These are phyloP conservation scores for Pentamera pediparva DNA, from an alignment of 53 echinoderm and acorn worm species.

Conservation along the genomic window DNA sequence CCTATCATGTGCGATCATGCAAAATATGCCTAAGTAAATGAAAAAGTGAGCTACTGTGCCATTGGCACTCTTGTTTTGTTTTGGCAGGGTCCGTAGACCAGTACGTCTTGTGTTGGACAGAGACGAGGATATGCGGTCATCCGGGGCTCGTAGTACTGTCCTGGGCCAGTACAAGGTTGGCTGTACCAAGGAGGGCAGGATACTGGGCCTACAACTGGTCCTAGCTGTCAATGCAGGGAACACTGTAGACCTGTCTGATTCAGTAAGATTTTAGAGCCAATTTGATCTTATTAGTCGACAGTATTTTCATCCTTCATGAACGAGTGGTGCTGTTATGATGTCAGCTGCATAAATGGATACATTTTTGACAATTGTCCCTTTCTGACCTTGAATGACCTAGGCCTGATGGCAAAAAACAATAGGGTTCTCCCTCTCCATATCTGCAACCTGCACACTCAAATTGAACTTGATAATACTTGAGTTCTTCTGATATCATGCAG, in stretches of 20 bases:
- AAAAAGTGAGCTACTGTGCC: not conserved
- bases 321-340: not conserved
- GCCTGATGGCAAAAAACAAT: no score
- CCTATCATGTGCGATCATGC: not conserved
- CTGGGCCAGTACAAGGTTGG: constrained; percentile 78
- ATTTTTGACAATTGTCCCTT: no score
- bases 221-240: constrained; percentile 57
- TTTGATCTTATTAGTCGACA: not conserved
- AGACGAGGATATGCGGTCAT: constrained; percentile 74
- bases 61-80: not conserved
- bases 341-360: not conserved
- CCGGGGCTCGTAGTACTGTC: constrained; percentile 63
- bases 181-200: constrained; percentile 58
- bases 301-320: not conserved
- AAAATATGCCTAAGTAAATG: not conserved
- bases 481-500: no score
- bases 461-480: no score
- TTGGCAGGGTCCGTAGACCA: constrained; percentile 54
- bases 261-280: constrained; percentile 41
- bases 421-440: no score
- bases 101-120: constrained; percentile 69
- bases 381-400: no score
- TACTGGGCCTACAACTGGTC: constrained; percentile 53
- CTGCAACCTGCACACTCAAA: no score
- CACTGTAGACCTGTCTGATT: constrained; percentile 53